phyloP scores from a whole-genome alignment of 2,797 vertebrate species.

The Harpagifer antarcticus region DNA sequence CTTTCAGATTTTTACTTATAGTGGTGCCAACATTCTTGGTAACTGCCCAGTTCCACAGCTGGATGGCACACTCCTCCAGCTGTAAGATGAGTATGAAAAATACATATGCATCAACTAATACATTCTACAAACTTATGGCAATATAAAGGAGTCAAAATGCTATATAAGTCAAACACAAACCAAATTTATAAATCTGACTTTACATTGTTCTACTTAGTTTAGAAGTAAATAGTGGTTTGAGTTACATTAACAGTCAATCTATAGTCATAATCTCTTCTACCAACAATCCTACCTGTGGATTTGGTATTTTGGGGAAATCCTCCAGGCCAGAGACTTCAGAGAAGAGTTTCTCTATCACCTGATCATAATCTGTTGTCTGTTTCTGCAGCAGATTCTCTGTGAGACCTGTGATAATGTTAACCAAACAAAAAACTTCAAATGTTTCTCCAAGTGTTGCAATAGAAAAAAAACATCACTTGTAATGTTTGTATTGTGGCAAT shows the following conservation, averaged over 20 bases:
- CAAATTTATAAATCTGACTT: background rate
- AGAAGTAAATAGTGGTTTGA: background rate
- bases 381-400: constrained; percentile 78
- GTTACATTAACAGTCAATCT: background rate
- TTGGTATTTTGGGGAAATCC: constrained; percentile 61
- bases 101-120: constrained; percentile 16
- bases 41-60: constrained; percentile 94
- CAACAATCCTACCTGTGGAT: constrained; percentile 77
- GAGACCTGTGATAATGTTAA: constrained; percentile 65
- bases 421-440: background rate
- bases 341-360: constrained; percentile 87
- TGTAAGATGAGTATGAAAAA: constrained; percentile 59
- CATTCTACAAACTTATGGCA: background rate
- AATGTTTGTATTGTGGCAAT: background rate
- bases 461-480: background rate
- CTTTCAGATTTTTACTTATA: constrained; percentile 86
- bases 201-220: background rate
- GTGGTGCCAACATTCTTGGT: constrained; percentile 79
- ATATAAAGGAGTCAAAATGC: background rate
- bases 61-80: constrained; percentile 90
- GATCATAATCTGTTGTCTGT: constrained; percentile 68
- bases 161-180: background rate
- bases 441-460: background rate
- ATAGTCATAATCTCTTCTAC: background rate
- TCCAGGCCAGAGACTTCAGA: constrained; percentile 74